Evolutionary conservation across 2,797 vertebrate genomes (phyloP).

Genomic region (Melanogrammus aeglefinus): DNA sequence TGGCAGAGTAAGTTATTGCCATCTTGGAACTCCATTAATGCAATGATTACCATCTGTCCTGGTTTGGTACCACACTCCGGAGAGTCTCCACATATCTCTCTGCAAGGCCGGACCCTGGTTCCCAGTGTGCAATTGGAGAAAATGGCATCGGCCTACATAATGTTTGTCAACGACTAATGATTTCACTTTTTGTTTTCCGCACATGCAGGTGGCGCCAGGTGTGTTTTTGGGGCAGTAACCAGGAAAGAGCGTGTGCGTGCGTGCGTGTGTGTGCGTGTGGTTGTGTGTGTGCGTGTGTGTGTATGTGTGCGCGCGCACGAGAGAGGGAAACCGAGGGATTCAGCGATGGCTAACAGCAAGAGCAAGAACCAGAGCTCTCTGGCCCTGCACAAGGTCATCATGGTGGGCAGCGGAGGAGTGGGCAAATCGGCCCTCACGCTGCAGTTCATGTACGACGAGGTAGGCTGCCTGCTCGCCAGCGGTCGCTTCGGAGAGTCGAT

Average conservation of each 20-base stretch:
- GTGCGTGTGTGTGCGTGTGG: slow-evolving; percentile 32
- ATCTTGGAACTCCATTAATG: slow-evolving; percentile 44
- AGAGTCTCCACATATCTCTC: neutral
- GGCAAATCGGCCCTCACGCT: slow-evolving; percentile 97
- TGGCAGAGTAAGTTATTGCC: slow-evolving; percentile 47
- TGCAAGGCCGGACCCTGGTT: neutral
- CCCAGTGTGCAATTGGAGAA: neutral
- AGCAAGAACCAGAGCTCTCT: slow-evolving; percentile 95
- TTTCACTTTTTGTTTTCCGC: slow-evolving; percentile 32
- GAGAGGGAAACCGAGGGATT: slow-evolving; percentile 36
- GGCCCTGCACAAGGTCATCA: slow-evolving; percentile 97
- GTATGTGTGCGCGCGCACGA: slow-evolving; percentile 34
- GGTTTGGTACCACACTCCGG: neutral
- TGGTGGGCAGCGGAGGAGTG: slow-evolving; percentile 98
- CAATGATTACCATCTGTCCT: slow-evolving; percentile 51
- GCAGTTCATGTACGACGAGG: slow-evolving; percentile 99
- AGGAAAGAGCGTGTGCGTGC: slow-evolving; percentile 8
- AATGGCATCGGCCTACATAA: neutral
- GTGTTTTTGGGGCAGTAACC: neutral
- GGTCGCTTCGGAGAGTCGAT: neutral
- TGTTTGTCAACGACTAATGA: slow-evolving; percentile 5
- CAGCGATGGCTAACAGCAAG: slow-evolving; percentile 89
- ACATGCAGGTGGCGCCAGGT: slow-evolving; percentile 52
- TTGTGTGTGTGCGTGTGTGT: slow-evolving; percentile 18
- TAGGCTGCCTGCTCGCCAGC: slow-evolving; percentile 54